Conservation (phyloP, 2,797 vertebrate genomes). For the Brotula barbata region DNA sequence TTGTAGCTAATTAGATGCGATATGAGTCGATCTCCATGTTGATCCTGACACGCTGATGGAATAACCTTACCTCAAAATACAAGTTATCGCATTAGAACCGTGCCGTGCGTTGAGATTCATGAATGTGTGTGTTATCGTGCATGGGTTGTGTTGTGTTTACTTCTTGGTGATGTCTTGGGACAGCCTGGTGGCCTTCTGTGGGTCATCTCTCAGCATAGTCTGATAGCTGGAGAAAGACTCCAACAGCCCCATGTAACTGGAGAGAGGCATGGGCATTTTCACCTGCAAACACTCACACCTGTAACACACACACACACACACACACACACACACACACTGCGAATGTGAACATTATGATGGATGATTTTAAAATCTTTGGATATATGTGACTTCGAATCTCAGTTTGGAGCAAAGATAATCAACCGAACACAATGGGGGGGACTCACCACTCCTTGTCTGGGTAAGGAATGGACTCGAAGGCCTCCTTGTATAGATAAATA, state of each 20-base stretch:
- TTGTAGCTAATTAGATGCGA: no score
- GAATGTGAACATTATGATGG: background rate
- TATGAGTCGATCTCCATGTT: no score
- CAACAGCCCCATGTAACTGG: conserved; percentile 76
- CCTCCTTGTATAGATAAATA: conserved; percentile 60
- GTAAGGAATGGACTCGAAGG: conserved; percentile 76
- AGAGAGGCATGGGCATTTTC: conserved; percentile 69
- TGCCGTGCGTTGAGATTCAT: no score
- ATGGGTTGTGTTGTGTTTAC: conserved; percentile 44
- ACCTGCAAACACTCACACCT: conserved; percentile 77
- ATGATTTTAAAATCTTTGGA: background rate
- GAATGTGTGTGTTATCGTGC: no score
- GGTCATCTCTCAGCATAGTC: conserved; percentile 66
- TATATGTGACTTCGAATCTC: background rate
- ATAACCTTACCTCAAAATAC: no score
- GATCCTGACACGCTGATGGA: no score
- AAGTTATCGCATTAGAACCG: no score
- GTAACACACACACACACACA: conserved; percentile 1
- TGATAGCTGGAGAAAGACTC: conserved; percentile 81
- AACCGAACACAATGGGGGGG: background rate
- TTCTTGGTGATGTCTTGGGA: conserved; percentile 67
- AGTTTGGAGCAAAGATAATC: background rate
- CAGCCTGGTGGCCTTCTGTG: conserved; percentile 69
- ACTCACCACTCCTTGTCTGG: conserved; percentile 84
- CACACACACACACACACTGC: background rate